phyloP scores from a whole-genome alignment of 2,888 invertebrate genomes.

The Blastobasis lacticolella region DNA sequence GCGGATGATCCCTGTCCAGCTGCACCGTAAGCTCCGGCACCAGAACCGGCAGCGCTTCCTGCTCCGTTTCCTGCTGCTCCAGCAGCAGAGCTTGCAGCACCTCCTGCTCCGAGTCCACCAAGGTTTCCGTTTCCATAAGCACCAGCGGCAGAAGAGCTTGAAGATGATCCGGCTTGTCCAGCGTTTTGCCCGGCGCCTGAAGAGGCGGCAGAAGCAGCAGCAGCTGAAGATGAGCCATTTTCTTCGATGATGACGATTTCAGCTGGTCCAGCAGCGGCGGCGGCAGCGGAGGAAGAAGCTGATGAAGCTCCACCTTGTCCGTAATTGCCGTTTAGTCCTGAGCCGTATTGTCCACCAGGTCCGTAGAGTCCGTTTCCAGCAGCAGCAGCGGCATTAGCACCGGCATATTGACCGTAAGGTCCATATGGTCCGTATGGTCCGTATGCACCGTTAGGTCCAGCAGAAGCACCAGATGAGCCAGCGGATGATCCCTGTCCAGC shows the following conservation, averaged over 20 bases:
- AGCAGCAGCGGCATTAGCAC: conserved; percentile 6
- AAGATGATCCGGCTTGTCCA: conserved; percentile 7
- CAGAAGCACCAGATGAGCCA: not conserved
- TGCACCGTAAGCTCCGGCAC: not conserved
- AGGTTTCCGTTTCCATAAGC: not conserved
- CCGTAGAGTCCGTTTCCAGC: not conserved
- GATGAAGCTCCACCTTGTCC: conserved; percentile 5
- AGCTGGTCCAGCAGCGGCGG: conserved; percentile 10
- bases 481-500: not conserved
- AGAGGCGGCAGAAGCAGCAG: conserved; percentile 6
- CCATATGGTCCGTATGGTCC: not conserved
- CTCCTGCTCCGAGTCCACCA: not conserved
- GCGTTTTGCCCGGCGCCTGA: not conserved
- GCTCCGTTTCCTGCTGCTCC: not conserved
- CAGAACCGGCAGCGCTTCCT: not conserved
- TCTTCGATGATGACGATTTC: conserved; percentile 10
- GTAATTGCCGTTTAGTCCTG: conserved; percentile 6
- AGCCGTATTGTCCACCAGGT: not conserved
- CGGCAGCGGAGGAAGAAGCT: conserved; percentile 7
- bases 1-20: not conserved
- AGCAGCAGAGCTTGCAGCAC: not conserved
- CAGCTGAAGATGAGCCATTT: conserved; percentile 7
- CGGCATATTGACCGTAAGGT: not conserved
- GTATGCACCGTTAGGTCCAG: not conserved
- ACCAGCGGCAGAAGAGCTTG: not conserved